Evolutionary conservation across 2,797 vertebrate genomes (phyloP).

Genomic region (Sebastes flavidus): DNA sequence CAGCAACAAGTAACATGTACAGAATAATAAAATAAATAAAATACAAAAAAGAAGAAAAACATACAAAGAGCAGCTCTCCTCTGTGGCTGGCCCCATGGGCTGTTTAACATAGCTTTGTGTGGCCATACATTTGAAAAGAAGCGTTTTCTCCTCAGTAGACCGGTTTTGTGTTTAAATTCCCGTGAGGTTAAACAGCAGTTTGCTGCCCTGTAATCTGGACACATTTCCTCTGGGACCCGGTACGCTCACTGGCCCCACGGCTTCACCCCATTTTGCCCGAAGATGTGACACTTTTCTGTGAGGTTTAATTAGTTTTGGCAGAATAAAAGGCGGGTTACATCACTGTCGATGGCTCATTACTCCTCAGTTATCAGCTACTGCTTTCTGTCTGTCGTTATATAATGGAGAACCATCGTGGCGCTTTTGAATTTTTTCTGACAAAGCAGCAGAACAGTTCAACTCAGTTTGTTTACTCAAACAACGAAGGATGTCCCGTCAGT

Average conservation of each 20-base stretch:
- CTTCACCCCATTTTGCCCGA: conserved; percentile 5
- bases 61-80: background rate
- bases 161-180: background rate
- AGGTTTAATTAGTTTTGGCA: conserved; percentile 59
- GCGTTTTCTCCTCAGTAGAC: background rate
- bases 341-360: conserved; percentile 71
- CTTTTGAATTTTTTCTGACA: conserved; percentile 7
- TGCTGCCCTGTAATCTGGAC: background rate
- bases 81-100: too few relatives aligned
- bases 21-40: too few relatives aligned
- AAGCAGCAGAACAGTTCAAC: background rate
- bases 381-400: conserved; percentile 55
- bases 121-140: background rate
- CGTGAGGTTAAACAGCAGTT: background rate
- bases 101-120: background rate
- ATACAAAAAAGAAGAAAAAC: background rate
- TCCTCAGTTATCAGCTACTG: conserved; percentile 44
- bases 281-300: conserved; percentile 29
- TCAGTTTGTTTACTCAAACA: background rate
- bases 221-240: conserved; percentile 20
- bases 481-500: background rate
- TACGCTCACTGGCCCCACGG: conserved; percentile 25
- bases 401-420: conserved; percentile 23
- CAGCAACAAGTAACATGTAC: background rate
- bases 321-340: conserved; percentile 64